phyloP scores from a whole-genome alignment of 2,113 vertebrate genomes.

The Leptobrachium leishanense region DNA sequence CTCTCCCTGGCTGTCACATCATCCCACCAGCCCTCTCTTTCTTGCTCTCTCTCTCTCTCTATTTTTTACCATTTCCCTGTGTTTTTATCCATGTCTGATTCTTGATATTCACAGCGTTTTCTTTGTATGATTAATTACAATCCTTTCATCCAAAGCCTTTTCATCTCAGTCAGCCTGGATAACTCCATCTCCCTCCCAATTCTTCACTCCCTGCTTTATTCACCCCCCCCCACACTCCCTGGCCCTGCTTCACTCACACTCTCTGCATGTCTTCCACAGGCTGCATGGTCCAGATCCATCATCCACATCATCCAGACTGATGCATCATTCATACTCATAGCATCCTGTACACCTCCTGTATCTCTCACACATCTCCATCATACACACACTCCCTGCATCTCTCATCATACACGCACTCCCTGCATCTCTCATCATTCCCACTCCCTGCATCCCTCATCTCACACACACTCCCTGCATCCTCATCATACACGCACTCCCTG shows the following conservation, averaged over 20 bases:
- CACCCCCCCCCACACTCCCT: not conserved
- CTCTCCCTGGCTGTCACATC: too few species aligned
- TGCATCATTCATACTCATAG: not conserved
- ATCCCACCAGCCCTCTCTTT: too few species aligned
- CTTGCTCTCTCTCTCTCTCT: not conserved
- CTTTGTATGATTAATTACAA: not conserved
- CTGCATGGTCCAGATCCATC: too few species aligned
- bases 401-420: not conserved
- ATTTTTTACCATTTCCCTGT: not conserved
- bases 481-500: not conserved
- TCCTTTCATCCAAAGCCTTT: not conserved
- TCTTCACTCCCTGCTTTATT: not conserved
- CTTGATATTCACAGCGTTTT: too few species aligned
- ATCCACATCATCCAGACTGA: too few species aligned
- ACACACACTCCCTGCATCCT: not conserved
- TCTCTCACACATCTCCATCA: not conserved
- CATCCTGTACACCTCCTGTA: not conserved
- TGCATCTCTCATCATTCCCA: not conserved
- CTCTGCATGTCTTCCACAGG: not conserved
- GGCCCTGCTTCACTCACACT: not conserved
- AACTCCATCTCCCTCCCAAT: not conserved
- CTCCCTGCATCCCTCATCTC: not conserved
- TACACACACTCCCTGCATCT: not conserved
- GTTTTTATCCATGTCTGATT: too few species aligned
- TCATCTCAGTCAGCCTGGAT: not conserved